Base-by-base conservation (phyloP, 2,888 invertebrate species). In the Drosophila colorata region DNA sequence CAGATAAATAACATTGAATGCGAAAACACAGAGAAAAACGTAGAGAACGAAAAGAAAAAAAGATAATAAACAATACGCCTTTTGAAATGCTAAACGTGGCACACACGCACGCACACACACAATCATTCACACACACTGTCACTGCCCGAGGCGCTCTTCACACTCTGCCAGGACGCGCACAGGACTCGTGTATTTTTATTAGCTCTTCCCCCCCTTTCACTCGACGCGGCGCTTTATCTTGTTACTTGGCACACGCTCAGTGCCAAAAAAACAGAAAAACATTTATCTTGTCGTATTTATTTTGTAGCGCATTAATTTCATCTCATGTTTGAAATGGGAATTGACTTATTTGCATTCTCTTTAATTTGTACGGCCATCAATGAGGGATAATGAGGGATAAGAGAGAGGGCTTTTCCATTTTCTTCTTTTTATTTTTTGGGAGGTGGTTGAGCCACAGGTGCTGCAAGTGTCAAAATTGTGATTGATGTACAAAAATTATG, bases 261-360 rank as follows among this genome's bases (percentile, higher is more conserved):
- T 57, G 74, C 53, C 68, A 70, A 43, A 55, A 47, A 56, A 65
- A 49, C n/a, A 9, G 7, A 35, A 33, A 80, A 80, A 72, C 83
- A 85, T 87, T 83, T 85, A 85, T 87, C 87, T 85, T 87, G 84
- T 85, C 87, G 84, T 81, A 86, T 84, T 86, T 86, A 81, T 83
- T 85, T 76, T 85, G 81, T 72, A 79, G 80, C 76, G 70, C 82
- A 86, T 86, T 85, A 82, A 84, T 79, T 84, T 83, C 79, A 73
- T 47, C 58, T 84, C 78, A 80, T 80, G 72, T 72, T 82, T 64
- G 63, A 84, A 63, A 72, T 68, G 55, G 56, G 78, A 86, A 86
- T 87, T 87, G 87, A 85, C 87, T 86, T 85, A 87, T 86, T 86
- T 87, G 85, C 86, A 87, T 86, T 76, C 53, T 38, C 69, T 72